Evolutionary conservation across 1,140 invertebrate species (phyloP), one percentile per base, ranked within the genome.

Genomic region (Cryptotermes secundus): DNA sequence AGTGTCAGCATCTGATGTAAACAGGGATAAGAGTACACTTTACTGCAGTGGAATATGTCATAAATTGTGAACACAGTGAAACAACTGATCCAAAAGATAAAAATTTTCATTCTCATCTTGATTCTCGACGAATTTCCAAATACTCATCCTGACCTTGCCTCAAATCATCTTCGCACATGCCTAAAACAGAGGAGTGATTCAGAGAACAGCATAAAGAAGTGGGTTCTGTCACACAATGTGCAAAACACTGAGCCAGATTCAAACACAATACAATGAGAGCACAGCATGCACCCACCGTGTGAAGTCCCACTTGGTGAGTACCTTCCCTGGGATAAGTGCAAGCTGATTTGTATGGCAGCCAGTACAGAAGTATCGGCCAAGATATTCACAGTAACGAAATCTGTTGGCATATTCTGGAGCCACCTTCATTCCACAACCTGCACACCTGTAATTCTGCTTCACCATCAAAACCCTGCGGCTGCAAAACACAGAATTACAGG

Each of bases 291-390:
- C 35, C 14, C 90, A 94, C 93, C 91, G 92, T 49, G 89, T 93
- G 87, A 96, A 94, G 88, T 95, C 94, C 94, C 95, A 96, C 87
- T 94, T 93, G 85, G 93, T 91, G 24, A 97, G 89, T 79, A 98
- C 94, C 87, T 93, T 92, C 24, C 94, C 95, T 34, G 97, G 97
- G 87, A 97, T 95, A 82, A 94, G 89, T 10, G 94, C 91, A 81
- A 93, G 90, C 87, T 96, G 93, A 88, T 96, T 95, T 19, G 92
- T 94, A 89, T 97, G 96, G 88, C 97, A 98, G 45, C 95, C 96
- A 12, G 96, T 96, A 88, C 97, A 98, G 89, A 97, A 96, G 89
- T 96, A 97, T 87, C 96, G 94, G 26, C 96, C 96, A 80, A 97
- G 90, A 88, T 98, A 98, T 87, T 96, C 93, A 89, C 97, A 98